Evolutionary conservation across 2,888 invertebrate genomes (phyloP).

Genomic region (Ametastegia equiseti): DNA sequence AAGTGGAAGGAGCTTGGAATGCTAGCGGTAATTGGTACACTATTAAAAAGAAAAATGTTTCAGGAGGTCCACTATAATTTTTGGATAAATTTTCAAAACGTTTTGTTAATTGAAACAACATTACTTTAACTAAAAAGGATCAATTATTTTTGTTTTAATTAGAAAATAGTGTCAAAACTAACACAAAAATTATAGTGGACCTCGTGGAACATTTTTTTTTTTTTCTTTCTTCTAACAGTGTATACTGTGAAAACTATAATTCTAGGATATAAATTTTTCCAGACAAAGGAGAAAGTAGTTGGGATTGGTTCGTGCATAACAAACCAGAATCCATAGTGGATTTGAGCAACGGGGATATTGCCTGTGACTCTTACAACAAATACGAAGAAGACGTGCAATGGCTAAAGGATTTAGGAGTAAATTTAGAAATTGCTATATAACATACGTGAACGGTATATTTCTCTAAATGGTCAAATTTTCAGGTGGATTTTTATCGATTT

Average conservation of each 20-base stretch:
- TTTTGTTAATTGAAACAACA: no score
- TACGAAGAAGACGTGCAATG: constrained; percentile 80
- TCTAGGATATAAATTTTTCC: constrained; percentile 46
- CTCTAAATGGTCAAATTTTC: background rate
- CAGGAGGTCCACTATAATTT: no score
- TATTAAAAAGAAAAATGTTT: no score
- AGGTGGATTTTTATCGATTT: constrained; percentile 78
- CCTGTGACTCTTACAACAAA: constrained; percentile 83
- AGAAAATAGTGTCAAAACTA: no score
- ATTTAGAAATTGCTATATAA: constrained; percentile 34
- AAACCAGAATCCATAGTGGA: constrained; percentile 78
- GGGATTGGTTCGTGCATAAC: constrained; percentile 82
- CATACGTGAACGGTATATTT: background rate
- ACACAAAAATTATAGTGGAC: no score
- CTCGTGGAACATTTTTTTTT: no score
- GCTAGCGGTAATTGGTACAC: constrained; percentile 59
- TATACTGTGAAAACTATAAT: background rate
- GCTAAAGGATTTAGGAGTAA: constrained; percentile 78
- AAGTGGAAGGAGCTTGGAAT: constrained; percentile 80
- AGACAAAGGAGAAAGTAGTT: constrained; percentile 82
- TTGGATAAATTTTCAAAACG: no score
- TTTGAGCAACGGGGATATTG: constrained; percentile 79
- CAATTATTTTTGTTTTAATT: no score
- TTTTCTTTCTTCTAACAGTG: no score
- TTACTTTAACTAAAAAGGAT: no score